These are phyloP conservation scores for Hiodon tergisus DNA, from an alignment of 2,113 vertebrate genomes.

Conservation along the genomic window DNA sequence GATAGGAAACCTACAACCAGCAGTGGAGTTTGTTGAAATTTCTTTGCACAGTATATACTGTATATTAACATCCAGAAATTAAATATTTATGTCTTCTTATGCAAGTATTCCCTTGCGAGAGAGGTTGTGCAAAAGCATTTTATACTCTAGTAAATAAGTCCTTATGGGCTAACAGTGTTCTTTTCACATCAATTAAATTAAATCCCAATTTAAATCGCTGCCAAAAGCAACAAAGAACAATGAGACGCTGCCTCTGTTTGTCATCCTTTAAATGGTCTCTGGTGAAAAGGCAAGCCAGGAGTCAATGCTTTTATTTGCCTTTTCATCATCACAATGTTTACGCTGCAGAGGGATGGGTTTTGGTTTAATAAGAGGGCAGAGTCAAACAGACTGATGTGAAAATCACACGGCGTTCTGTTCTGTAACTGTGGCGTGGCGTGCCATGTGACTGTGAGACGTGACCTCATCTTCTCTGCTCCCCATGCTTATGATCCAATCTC, in stretches of 20 bases:
- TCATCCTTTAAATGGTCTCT: neutral
- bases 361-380: constrained; percentile 6
- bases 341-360: neutral
- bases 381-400: constrained; percentile 4
- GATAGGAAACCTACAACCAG: neutral
- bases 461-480: constrained; percentile 33
- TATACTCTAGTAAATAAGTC: neutral
- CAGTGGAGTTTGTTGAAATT: neutral
- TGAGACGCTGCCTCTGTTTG: constrained; percentile 4
- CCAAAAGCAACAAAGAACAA: constrained; percentile 22
- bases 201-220: neutral
- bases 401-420: neutral
- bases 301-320: constrained; percentile 1
- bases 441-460: constrained; percentile 29
- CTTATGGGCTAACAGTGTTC: constrained; percentile 2
- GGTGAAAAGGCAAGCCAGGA: constrained; percentile 12
- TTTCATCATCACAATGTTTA: constrained; percentile 18
- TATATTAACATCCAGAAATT: neutral
- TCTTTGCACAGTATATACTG: neutral
- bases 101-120: neutral
- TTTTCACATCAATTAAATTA: constrained; percentile 16
- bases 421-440: neutral
- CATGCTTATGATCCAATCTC: constrained; percentile 27
- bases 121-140: neutral
- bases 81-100: too few species aligned